A percentile compares a stretch with the other conserved stretches of the same genome.
Evolutionary conservation across 64 coral and sea anemone species (phyloP).

Genomic region (Montipora sp.): DNA sequence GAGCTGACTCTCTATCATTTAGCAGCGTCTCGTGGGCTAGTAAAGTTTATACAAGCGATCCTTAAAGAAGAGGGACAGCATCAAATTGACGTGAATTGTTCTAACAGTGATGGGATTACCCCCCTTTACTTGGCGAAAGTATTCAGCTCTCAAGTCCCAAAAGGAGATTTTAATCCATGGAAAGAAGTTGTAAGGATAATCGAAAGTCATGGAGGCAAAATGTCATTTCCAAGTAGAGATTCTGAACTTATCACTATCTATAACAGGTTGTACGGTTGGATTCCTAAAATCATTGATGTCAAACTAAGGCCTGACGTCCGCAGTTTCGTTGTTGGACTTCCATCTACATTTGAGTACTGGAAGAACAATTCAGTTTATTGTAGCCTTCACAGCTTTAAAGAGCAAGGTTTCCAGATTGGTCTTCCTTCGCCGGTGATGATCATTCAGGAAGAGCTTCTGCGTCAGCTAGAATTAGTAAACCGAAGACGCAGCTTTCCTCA

Average conservation of each 20-base stretch:
- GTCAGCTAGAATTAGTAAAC: neutral
- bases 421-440: neutral
- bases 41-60: slow-evolving; percentile 11
- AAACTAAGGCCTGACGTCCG: neutral
- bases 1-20: slow-evolving; percentile 42
- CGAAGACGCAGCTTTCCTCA: neutral
- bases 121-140: slow-evolving; percentile 44
- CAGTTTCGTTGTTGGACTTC: neutral
- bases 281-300: neutral
- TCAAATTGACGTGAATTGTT: slow-evolving; percentile 17
- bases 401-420: neutral
- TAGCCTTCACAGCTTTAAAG: neutral
- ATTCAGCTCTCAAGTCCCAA: neutral
- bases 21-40: slow-evolving; percentile 36
- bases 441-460: neutral
- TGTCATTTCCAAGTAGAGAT: neutral
- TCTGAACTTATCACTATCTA: slow-evolving; percentile 1
- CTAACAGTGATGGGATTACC: slow-evolving; percentile 44
- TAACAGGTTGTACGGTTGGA: slow-evolving; percentile 35
- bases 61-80: neutral
- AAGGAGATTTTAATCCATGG: neutral
- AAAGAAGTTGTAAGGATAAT: neutral
- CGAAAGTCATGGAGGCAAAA: neutral
- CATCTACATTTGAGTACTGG: neutral
- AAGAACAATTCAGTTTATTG: neutral